Conservation (phyloP, 2,113 vertebrate species). For the Eudyptes chrysolophus region DNA sequence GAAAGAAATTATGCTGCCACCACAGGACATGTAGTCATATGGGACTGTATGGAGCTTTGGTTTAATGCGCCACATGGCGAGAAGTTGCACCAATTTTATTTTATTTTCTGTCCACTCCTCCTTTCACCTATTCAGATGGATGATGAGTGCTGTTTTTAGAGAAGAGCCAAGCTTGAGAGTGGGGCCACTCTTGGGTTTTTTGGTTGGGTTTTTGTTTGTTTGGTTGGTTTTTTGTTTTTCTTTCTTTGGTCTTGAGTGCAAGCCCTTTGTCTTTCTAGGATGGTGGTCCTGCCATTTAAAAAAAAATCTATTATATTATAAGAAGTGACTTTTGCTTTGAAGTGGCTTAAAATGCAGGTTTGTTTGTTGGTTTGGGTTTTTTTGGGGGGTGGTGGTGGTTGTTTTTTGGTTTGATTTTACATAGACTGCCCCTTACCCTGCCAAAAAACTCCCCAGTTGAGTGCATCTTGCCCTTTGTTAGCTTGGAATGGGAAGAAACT, state of each 20-base stretch:
- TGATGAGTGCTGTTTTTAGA: constrained; percentile 67
- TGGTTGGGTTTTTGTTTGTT: neutral
- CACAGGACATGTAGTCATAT: constrained; percentile 24
- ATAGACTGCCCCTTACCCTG: neutral
- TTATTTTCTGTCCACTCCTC: constrained; percentile 69
- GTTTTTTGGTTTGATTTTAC: constrained; percentile 9
- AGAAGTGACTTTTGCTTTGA: constrained; percentile 69
- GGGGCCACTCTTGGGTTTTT: constrained; percentile 18
- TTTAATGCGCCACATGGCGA: constrained; percentile 46
- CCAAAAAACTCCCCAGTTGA: neutral
- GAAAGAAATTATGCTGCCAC: constrained; percentile 60
- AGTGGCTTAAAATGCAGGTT: constrained; percentile 64
- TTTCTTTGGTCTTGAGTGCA: constrained; percentile 30
- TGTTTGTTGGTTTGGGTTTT: neutral
- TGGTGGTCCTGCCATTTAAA: constrained; percentile 77
- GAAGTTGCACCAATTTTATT: constrained; percentile 77
- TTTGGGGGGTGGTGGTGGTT: neutral
- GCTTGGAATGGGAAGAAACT: constrained; percentile 20
- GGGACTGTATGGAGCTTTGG: constrained; percentile 61
- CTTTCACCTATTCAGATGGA: constrained; percentile 54
- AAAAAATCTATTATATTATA: constrained; percentile 46
- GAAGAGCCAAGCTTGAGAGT: constrained; percentile 57
- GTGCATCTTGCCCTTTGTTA: constrained; percentile 39
- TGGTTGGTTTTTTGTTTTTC: constrained; percentile 32
- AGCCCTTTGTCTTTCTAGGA: constrained; percentile 67